A percentile compares a stretch with the other conserved stretches of the same genome.
Conservation (phyloP, 2,888 invertebrate species). For the Cyrtodaria siliqua region DNA sequence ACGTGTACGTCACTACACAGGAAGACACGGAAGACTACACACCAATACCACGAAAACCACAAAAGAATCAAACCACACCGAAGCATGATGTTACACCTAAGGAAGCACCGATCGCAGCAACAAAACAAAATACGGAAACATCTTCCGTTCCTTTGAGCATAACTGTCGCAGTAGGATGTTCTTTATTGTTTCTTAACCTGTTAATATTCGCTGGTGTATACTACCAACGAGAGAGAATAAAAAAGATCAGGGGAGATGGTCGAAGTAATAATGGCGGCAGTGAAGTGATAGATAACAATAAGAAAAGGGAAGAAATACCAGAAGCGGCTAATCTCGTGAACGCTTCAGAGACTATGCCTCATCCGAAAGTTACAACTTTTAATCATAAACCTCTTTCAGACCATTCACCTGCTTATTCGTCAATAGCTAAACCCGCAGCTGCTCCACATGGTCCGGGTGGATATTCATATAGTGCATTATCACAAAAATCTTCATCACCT, state of each 20-base stretch:
- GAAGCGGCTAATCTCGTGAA: conserved; percentile 47
- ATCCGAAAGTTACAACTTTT: conserved; percentile 31
- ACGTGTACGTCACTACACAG: conserved; percentile 4
- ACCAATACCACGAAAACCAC: conserved; percentile 3
- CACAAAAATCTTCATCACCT: conserved; percentile 78
- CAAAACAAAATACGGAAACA: not conserved
- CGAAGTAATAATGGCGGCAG: conserved; percentile 42
- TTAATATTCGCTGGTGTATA: conserved; percentile 97
- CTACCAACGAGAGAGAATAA: conserved; percentile 89
- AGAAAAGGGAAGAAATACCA: conserved; percentile 13
- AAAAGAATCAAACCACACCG: not conserved
- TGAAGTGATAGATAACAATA: conserved; percentile 20
- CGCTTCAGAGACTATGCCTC: conserved; percentile 28
- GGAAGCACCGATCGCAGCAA: not conserved
- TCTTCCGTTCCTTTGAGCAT: conserved; percentile 82
- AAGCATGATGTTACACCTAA: not conserved
- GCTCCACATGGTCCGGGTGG: conserved; percentile 58
- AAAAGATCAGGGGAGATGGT: conserved; percentile 69
- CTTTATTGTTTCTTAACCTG: conserved; percentile 95
- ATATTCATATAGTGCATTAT: conserved; percentile 77
- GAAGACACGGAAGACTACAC: conserved; percentile 20
- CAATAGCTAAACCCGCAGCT: conserved; percentile 65
- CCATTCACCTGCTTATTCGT: conserved; percentile 54
- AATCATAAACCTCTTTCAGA: conserved; percentile 54
- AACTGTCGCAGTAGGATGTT: conserved; percentile 96